phyloP scores from a whole-genome alignment of 1,140 invertebrate species.

The Trinorchestia longiramus region DNA sequence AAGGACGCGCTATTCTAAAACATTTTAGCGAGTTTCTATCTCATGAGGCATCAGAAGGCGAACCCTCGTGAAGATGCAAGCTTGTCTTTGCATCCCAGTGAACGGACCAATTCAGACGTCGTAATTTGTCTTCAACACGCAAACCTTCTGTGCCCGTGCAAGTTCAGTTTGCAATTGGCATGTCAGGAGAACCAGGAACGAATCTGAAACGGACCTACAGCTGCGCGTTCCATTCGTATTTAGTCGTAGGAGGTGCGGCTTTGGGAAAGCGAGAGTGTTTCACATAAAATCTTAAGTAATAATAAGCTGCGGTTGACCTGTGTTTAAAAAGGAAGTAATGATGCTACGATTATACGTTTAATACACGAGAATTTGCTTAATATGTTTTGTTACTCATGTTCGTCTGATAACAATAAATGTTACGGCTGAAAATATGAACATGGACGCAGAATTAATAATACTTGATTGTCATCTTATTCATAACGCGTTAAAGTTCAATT shows the following conservation, averaged over 20 bases:
- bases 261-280: not conserved
- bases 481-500: not conserved
- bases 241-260: not conserved
- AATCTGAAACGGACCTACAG: not conserved
- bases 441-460: too few species aligned
- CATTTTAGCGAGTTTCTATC: conserved; percentile 1
- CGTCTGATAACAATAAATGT: too few species aligned
- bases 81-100: not conserved
- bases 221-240: not conserved
- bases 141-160: too few species aligned
- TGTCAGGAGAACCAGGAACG: not conserved
- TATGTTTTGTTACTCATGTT: not conserved
- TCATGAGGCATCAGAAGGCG: not conserved
- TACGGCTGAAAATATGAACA: too few species aligned
- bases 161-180: not conserved
- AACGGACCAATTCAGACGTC: not conserved
- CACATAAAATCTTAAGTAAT: not conserved
- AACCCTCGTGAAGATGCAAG: not conserved
- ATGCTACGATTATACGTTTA: not conserved
- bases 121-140: not conserved
- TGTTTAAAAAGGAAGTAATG: not conserved
- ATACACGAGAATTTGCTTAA: not conserved
- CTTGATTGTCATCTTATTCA: too few species aligned
- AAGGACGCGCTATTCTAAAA: not conserved
- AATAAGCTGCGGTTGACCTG: not conserved